Conservation (phyloP, 2,797 vertebrate genomes). For the Phoxinus dragarum region DNA sequence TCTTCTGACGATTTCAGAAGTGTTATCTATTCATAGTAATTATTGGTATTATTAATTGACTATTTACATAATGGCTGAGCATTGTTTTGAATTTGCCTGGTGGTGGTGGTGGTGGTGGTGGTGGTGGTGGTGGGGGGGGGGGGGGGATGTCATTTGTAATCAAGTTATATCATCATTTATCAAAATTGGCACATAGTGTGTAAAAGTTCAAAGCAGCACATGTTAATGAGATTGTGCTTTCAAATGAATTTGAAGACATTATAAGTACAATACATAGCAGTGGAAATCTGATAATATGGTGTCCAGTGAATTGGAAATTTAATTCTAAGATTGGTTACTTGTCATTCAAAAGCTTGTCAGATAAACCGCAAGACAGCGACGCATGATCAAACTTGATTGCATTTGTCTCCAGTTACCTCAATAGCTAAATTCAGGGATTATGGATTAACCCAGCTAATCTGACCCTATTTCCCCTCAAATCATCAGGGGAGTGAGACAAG, state of each 20-base stretch:
- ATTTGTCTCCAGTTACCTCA: constrained; percentile 39
- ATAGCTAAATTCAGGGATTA: constrained; percentile 50
- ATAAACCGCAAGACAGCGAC: constrained; percentile 32
- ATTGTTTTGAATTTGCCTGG: background rate
- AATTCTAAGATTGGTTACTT: constrained; percentile 44
- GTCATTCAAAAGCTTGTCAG: constrained; percentile 42
- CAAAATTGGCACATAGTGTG: background rate
- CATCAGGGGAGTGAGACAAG: constrained; percentile 44
- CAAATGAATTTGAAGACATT: constrained; percentile 18
- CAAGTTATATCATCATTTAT: background rate
- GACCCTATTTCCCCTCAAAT: constrained; percentile 47
- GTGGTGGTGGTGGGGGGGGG: background rate
- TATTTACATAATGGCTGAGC: background rate
- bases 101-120: background rate
- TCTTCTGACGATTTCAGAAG: background rate
- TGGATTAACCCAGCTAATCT: constrained; percentile 60
- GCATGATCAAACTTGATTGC: constrained; percentile 39
- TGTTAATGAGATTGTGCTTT: constrained; percentile 30
- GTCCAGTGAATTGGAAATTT: constrained; percentile 36
- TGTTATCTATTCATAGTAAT: background rate
- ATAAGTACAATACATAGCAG: constrained; percentile 5
- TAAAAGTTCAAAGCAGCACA: background rate
- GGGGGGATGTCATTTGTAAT: background rate
- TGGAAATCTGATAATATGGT: constrained; percentile 36
- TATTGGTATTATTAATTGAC: background rate